Evolutionary conservation across 1,140 invertebrate species (phyloP), one percentile per base, ranked within the genome.

Genomic region (Gonioctena quinquepunctata): DNA sequence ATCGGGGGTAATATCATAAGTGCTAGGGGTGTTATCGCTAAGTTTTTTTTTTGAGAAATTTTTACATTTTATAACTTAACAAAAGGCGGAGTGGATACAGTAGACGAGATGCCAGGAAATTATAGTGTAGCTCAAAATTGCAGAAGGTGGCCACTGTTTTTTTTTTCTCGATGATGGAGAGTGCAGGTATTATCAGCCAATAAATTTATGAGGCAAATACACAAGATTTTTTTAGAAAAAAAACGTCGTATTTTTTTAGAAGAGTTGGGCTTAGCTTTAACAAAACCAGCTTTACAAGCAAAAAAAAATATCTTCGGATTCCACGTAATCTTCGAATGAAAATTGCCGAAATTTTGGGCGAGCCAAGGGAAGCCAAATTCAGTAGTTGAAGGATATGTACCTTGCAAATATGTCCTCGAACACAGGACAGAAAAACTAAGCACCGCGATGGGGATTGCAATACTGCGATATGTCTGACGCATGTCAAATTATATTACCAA

Each of bases 101-200:
- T 52, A 16, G 50, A 52, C 19, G 18, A 52, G 18, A n/a, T 52
- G 18, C 18, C 50, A 52, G 50, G 50, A 52, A 52, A 16, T 52
- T 52, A 52, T 52, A 52, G 50, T 52, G 50, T 52, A 52, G 50
- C 50, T 8, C 50, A 16, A n/a, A 52, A 52, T 16, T 52, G 50
- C 50, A 52, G 50, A 52, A 8, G 50, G n/a, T 52, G 50, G 50
- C 50, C 50, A 16, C 50, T 52, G 18, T 8, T n/a, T n/a, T 52
- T 11, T 52, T 52, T 52, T 52, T 52, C 50, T 16, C 50, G 11
- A 8, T 52, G 19, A 52, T 33, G 28, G 28, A 33, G 7, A 8
- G 7, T 8, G 28, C 28, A 8, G 28, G 28, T 8, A 33, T 33
- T n/a, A 52, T n/a, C 18, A 18, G n/a, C 50, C 50, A 52, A 16